Conservation (phyloP, 2,113 vertebrate genomes). For the Tilapia sparmanii region DNA sequence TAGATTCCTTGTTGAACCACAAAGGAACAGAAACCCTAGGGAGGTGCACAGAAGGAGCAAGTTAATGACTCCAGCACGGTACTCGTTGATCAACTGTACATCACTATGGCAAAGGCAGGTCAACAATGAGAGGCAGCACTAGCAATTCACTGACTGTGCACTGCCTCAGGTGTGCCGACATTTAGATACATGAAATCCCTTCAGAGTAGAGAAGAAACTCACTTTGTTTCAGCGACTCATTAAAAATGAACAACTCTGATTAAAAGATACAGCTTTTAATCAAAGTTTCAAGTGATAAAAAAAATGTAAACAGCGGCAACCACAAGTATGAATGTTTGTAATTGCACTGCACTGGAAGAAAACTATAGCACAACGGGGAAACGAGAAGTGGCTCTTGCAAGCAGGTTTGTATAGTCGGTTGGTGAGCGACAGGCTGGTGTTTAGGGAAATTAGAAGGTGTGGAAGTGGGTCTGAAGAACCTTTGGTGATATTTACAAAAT, state of each 20-base stretch:
- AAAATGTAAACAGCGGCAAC: neutral
- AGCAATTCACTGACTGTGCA: neutral
- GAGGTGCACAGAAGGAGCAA: neutral
- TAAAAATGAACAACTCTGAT: neutral
- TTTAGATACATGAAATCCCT: slow-evolving; percentile 6
- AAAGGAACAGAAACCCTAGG: slow-evolving; percentile 17
- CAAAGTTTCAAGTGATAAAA: neutral
- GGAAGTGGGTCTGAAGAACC: neutral
- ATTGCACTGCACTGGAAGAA: neutral
- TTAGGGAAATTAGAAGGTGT: neutral
- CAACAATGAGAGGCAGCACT: slow-evolving; percentile 13
- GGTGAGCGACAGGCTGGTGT: neutral
- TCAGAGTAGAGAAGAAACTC: neutral
- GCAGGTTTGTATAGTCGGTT: neutral
- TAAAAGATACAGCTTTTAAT: neutral
- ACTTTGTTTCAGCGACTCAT: neutral
- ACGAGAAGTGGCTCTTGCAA: neutral
- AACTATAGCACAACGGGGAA: neutral
- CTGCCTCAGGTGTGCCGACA: slow-evolving; percentile 2
- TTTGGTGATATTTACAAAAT: neutral
- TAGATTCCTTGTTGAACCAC: slow-evolving; percentile 20
- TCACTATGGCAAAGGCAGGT: slow-evolving; percentile 18
- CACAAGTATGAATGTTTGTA: neutral
- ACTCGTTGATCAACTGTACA: slow-evolving; percentile 27
- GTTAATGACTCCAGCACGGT: neutral